Evolutionary conservation across 2,113 vertebrate species (phyloP).

Genomic region (Callocephalon fimbriatum): DNA sequence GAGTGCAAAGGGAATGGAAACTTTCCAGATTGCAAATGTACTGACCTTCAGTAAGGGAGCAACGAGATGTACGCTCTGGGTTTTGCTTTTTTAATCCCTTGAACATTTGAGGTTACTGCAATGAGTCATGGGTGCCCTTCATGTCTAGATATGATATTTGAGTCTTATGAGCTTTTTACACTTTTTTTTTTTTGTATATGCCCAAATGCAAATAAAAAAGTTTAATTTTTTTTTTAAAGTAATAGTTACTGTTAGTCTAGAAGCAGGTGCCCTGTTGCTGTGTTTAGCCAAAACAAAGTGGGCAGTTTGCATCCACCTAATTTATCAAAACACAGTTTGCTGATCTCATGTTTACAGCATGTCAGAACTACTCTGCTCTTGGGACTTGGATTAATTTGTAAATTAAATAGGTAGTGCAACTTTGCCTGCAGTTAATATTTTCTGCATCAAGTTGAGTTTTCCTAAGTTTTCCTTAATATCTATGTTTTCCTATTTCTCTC

Average conservation of each 20-base stretch:
- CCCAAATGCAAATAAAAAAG: background rate
- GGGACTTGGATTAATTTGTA: background rate
- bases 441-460: background rate
- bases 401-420: background rate
- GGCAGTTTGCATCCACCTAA: background rate
- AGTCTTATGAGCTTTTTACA: background rate
- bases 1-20: constrained; percentile 18
- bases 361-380: background rate
- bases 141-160: background rate
- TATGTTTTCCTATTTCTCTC: background rate
- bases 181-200: background rate
- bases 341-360: background rate
- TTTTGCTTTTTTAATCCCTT: background rate
- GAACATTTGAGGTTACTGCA: background rate
- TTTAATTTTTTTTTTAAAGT: background rate
- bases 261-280: background rate
- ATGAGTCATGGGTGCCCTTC: background rate
- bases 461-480: background rate
- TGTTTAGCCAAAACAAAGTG: background rate
- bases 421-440: background rate
- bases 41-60: constrained; percentile 19
- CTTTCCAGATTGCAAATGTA: background rate
- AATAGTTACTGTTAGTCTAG: background rate
- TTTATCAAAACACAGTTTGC: background rate
- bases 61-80: background rate